These are phyloP conservation scores for Ypsolopha scabrella DNA, from an alignment of 2,888 invertebrate species.

Conservation along the genomic window DNA sequence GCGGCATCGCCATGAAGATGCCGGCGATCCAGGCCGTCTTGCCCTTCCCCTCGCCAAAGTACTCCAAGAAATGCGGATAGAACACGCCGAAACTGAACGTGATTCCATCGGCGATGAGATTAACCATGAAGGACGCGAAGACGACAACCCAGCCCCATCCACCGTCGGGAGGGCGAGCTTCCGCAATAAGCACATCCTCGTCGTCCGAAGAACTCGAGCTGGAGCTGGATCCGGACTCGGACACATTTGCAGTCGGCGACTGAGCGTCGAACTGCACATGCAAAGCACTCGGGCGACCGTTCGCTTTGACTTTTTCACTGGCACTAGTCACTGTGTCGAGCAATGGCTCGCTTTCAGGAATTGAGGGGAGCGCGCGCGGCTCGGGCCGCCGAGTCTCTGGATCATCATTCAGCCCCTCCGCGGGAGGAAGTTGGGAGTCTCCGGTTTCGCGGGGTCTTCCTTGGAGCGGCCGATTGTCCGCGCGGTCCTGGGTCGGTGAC, in stretches of 20 bases:
- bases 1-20: constrained; percentile 91
- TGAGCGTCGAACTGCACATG: constrained; percentile 73
- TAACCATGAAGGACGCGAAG: constrained; percentile 88
- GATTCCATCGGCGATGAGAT: constrained; percentile 92
- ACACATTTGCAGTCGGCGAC: constrained; percentile 48
- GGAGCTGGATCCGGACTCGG: constrained; percentile 43
- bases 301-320: constrained; percentile 12
- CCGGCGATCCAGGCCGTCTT: constrained; percentile 93
- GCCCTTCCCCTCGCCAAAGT: constrained; percentile 86
- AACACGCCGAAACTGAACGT: constrained; percentile 94
- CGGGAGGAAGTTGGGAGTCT: constrained; percentile 19
- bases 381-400: constrained; percentile 45
- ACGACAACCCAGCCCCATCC: constrained; percentile 96
- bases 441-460: constrained; percentile 57
- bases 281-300: constrained; percentile 46
- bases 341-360: constrained; percentile 56
- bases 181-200: constrained; percentile 73
- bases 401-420: constrained; percentile 42
- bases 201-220: constrained; percentile 72
- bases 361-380: constrained; percentile 45
- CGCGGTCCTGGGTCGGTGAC: constrained; percentile 49
- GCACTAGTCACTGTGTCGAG: constrained; percentile 28
- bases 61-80: constrained; percentile 85
- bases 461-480: constrained; percentile 53
- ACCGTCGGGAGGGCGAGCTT: constrained; percentile 84